Base-by-base conservation (phyloP, 2,888 invertebrate genomes). In the Hoplodrina ambigua region DNA sequence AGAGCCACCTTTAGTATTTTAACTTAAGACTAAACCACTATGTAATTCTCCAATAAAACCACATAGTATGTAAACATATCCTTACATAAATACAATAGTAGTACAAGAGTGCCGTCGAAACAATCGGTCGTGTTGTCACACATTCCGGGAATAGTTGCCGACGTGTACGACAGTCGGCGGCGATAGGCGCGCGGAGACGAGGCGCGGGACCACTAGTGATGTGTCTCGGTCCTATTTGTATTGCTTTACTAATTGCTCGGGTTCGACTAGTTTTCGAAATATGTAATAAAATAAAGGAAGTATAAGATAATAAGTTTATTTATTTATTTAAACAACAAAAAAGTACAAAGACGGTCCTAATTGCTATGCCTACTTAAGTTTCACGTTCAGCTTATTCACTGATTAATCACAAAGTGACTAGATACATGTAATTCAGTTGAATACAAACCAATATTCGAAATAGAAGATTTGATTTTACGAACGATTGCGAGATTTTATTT, bases 131-230 rank as follows among this genome's bases (percentile, higher is more conserved):
- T 49, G 69, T 44, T 57, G 80, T 73, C 76, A 66, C 80, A 67
- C 78, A 82, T 81, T 82, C 82, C 77, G 44, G 37, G 60, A 53
- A 82, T 82, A 75, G 69, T 69, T 65, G 57, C 20, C 57, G 49
- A 25, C 62, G 80, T 63, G 41, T 53, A 75, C 44, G 58, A 72
- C 64, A 63, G 59, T 53, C 49, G 68, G 44, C 58, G 50, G 37
- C 49, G 64, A 69, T 37, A 64, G 67, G 71, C 55, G 37, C 33
- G 20, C 20, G 25, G 25, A 25, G 2, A 25, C 56, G 33, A 41
- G 19, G 1, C 6, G 25, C 19, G 50, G 41, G 52, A 54, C 19
- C 62, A 8, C 33, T 75, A 80, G 70, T 58, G 76, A 67, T 64
- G 80, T 57, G 15, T 44, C 5, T 10, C 10, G 11, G 10, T 15